Evolutionary conservation across 2,888 invertebrate species (phyloP).

Genomic region (Pyrgus malvae): DNA sequence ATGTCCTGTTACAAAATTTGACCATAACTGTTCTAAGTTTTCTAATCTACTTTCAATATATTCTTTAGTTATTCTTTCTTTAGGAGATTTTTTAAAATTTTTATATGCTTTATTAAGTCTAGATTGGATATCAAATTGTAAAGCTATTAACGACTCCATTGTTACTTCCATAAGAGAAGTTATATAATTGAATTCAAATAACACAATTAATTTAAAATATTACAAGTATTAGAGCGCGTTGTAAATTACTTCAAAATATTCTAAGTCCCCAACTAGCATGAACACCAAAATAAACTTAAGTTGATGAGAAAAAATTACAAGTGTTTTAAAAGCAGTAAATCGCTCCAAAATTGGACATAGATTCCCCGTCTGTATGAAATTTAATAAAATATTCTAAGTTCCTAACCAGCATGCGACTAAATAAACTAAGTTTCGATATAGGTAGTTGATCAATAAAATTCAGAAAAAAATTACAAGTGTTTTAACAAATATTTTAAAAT

Average conservation of each 20-base stretch:
- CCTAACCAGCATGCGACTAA: no score
- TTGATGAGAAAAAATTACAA: no score
- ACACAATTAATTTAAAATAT: background rate
- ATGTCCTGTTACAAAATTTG: background rate
- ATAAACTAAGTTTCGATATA: no score
- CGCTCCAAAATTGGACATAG: no score
- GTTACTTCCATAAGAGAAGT: no score
- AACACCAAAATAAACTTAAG: no score
- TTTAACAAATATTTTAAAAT: background rate
- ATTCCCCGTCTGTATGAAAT: no score
- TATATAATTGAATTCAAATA: background rate
- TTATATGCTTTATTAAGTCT: background rate
- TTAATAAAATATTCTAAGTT: no score
- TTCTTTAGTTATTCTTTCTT: background rate
- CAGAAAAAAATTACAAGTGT: background rate
- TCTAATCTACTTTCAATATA: background rate
- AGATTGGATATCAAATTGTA: slow-evolving; percentile 1
- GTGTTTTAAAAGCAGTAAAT: no score
- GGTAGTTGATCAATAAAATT: background rate
- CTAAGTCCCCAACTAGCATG: no score
- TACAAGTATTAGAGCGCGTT: no score
- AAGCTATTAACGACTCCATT: slow-evolving; percentile 1
- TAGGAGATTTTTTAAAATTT: slow-evolving; percentile 3
- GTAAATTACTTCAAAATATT: no score
- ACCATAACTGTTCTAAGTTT: background rate